Evolutionary conservation across 2,113 vertebrate genomes (phyloP).

Genomic region (Strix aluco): DNA sequence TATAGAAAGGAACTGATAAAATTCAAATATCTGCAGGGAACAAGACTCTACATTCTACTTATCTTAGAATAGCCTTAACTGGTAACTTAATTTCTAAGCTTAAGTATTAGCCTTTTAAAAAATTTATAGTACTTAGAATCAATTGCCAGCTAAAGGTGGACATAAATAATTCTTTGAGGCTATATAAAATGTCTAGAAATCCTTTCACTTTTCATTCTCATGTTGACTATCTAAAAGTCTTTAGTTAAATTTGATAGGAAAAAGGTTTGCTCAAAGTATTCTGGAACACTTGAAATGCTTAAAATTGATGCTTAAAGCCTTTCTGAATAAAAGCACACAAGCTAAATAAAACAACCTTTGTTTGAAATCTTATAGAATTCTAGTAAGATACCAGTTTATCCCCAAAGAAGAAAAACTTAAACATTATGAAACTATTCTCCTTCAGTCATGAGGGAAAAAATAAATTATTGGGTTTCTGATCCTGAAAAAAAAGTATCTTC

Average conservation of each 20-base stretch:
- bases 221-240: not conserved
- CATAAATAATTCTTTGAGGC: not conserved
- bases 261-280: not conserved
- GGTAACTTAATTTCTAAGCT: not conserved
- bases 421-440: not conserved
- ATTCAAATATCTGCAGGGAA: not conserved
- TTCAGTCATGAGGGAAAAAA: fast-evolving
- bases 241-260: not conserved
- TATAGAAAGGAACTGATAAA: not conserved
- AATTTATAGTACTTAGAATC: not conserved
- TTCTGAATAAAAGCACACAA: too few relatives aligned
- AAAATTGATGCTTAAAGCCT: not conserved
- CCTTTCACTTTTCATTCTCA: not conserved
- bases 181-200: not conserved
- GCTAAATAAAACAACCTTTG: not conserved
- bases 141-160: not conserved
- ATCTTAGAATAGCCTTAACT: not conserved
- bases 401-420: not conserved
- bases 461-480: not conserved
- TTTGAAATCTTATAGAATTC: not conserved
- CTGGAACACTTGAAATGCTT: not conserved
- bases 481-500: not conserved
- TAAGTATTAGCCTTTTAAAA: not conserved
- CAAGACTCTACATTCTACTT: not conserved
- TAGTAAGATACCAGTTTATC: not conserved